A percentile compares a stretch with the other conserved stretches of the same genome.
Conservation (phyloP, 2,113 vertebrate species). For the Vanacampus margaritifer region DNA sequence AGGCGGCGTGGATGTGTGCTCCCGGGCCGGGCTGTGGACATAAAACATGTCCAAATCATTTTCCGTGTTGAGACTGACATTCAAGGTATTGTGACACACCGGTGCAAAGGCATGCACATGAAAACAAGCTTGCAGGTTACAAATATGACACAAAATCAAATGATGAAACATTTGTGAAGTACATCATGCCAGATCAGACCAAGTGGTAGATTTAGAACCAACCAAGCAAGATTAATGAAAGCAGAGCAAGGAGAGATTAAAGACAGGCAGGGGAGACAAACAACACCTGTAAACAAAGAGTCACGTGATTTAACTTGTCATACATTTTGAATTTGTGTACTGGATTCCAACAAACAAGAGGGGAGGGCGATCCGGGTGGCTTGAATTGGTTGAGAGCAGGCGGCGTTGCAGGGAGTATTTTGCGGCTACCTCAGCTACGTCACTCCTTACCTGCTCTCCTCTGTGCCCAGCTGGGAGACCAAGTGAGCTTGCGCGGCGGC, state of each 20-base stretch:
- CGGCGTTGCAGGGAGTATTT: constrained; percentile 35
- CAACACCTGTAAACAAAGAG: constrained; percentile 28
- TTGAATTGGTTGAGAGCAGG: constrained; percentile 70
- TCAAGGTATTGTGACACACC: no score
- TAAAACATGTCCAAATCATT: constrained; percentile 12
- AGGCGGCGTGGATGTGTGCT: constrained; percentile 74
- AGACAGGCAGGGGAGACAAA: constrained; percentile 14
- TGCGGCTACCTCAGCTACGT: constrained; percentile 39
- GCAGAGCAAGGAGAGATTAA: constrained; percentile 26
- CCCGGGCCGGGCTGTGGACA: constrained; percentile 74
- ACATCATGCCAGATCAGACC: constrained; percentile 37
- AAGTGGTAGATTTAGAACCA: background rate
- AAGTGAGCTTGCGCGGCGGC: constrained; percentile 70
- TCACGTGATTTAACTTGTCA: constrained; percentile 1
- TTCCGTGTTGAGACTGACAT: constrained; percentile 1
- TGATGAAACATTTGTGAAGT: constrained; percentile 30
- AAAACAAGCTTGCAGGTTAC: constrained; percentile 13
- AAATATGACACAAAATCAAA: constrained; percentile 1
- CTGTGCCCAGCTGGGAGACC: constrained; percentile 69
- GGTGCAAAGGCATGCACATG: constrained; percentile 22
- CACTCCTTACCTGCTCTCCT: constrained; percentile 88
- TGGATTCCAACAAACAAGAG: constrained; percentile 29
- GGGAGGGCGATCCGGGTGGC: constrained; percentile 43
- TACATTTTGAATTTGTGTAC: constrained; percentile 18
- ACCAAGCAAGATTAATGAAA: constrained; percentile 17